phyloP scores from a whole-genome alignment of 2,797 vertebrate species.

The Hydrolagus colliei region DNA sequence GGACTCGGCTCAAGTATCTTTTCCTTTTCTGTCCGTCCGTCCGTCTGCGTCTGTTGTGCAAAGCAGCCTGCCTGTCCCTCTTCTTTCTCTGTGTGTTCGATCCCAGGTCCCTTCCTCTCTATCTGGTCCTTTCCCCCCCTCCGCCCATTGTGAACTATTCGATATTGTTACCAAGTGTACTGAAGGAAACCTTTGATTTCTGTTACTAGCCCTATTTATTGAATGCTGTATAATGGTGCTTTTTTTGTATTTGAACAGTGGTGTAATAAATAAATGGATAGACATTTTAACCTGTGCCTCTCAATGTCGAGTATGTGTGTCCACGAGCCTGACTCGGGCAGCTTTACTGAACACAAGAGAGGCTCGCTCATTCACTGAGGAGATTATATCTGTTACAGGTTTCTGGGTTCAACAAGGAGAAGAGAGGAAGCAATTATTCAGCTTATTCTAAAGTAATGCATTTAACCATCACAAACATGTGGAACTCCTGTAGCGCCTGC shows the following conservation, averaged over 20 bases:
- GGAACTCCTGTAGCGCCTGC: too few species aligned
- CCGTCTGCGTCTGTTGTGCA: constrained; percentile 15
- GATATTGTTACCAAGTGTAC: constrained; percentile 31
- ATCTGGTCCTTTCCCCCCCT: constrained; percentile 8
- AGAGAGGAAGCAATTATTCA: too few species aligned
- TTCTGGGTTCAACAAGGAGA: too few species aligned
- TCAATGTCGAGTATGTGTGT: neutral
- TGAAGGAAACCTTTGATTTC: constrained; percentile 21
- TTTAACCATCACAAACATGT: too few species aligned
- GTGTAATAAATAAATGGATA: constrained; percentile 33
- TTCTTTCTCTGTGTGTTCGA: constrained; percentile 3
- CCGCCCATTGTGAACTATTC: constrained; percentile 23
- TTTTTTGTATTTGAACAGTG: constrained; percentile 30
- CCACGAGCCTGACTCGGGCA: too few species aligned
- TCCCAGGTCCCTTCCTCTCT: neutral
- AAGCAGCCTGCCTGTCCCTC: neutral
- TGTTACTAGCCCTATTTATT: constrained; percentile 31
- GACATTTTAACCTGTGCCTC: constrained; percentile 24
- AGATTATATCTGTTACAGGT: too few species aligned
- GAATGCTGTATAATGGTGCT: constrained; percentile 31
- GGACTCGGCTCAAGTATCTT: neutral
- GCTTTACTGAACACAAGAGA: too few species aligned
- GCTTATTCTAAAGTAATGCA: too few species aligned
- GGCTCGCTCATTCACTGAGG: neutral
- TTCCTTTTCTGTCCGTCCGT: neutral